Base-by-base conservation (phyloP, 2,113 vertebrate genomes). In the Nannospalax galili region DNA sequence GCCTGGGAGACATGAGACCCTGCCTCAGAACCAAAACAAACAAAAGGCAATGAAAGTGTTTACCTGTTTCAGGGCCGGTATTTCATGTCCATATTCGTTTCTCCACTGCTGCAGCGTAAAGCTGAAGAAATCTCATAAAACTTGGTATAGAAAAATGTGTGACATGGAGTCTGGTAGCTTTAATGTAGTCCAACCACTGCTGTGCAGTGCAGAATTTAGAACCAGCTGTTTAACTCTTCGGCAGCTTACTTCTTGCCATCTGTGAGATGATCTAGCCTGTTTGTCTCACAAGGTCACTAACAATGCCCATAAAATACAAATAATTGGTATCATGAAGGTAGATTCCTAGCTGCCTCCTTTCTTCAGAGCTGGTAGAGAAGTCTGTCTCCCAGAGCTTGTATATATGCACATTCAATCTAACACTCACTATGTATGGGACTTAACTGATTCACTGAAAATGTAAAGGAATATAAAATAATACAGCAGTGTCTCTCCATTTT, bases 381-480 rank as follows among this genome's bases (percentile, higher is more conserved):
- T 85, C 65, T 62, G 24, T 65, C 28, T 84, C 62, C 58, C 3
- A 0, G 35, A 48, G n/a, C 42, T 70, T 65, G 3, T 37, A 7
- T 75, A n/a, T 45, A 28, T 22, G 67, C 77, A 74, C 24, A 84
- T 84, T 80, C 82, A 30, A 35, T 67, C 67, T 56, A 90, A 84
- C 48, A 79, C 81, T 56, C 10, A 22, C 1, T 79, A 60, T 74
- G 84, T 86, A 81, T 60, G 40, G 15, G 19, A 11, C 58, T 73
- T 92, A 92, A 84, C 48, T 37, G 22, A 69, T 11, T 26, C 56
- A 32, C 58, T n/a, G 62, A 89, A 60, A 84, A 48, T 84, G 17
- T 64, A 74, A 93, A 58, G 58, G 62, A 81, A 52, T 88, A 56
- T 58, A 78, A 92, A 90, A 74, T 28, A 88, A 12, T 85, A 28